Conservation (phyloP, 1,140 invertebrate species). For the Drosophila carrolli region DNA sequence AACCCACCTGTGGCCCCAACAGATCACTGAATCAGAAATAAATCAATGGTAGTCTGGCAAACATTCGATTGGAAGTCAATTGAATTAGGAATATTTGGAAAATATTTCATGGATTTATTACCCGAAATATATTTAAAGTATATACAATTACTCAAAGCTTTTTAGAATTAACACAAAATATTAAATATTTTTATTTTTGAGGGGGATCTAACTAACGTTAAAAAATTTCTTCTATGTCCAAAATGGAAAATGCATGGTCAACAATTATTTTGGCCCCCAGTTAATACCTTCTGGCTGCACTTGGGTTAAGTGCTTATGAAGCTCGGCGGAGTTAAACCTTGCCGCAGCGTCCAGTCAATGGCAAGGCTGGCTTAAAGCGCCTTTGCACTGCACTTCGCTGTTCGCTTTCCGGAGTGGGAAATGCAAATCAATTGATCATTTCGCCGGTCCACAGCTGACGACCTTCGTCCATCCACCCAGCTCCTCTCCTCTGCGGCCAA, state of each 20-base stretch:
- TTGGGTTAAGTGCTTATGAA: conserved; percentile 15
- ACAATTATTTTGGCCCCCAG: no score
- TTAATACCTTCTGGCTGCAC: not conserved
- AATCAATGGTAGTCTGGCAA: conserved; percentile 1
- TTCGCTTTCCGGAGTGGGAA: conserved; percentile 18
- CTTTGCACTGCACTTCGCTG: conserved; percentile 15
- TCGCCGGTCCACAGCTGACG: conserved; percentile 24
- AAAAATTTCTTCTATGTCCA: no score
- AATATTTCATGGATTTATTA: not conserved
- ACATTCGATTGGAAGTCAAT: not conserved
- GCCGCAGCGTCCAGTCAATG: conserved; percentile 23
- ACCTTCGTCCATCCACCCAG: not conserved
- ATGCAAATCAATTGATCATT: conserved; percentile 81
- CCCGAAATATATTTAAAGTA: no score
- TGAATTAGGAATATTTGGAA: not conserved
- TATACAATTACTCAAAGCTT: no score
- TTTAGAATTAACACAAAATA: no score
- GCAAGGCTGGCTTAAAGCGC: conserved; percentile 18
- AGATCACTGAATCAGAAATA: conserved; percentile 5
- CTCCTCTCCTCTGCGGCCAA: not conserved
- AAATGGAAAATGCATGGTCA: no score
- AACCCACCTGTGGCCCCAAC: conserved; percentile 23
- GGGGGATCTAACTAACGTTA: no score
- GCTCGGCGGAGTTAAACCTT: conserved; percentile 4
- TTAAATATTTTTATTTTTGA: no score